A percentile compares a stretch with the other conserved stretches of the same genome.
These are phyloP conservation scores for Periophthalmodon schlosseri DNA, from an alignment of 2,113 vertebrate species.

Conservation along the genomic window DNA sequence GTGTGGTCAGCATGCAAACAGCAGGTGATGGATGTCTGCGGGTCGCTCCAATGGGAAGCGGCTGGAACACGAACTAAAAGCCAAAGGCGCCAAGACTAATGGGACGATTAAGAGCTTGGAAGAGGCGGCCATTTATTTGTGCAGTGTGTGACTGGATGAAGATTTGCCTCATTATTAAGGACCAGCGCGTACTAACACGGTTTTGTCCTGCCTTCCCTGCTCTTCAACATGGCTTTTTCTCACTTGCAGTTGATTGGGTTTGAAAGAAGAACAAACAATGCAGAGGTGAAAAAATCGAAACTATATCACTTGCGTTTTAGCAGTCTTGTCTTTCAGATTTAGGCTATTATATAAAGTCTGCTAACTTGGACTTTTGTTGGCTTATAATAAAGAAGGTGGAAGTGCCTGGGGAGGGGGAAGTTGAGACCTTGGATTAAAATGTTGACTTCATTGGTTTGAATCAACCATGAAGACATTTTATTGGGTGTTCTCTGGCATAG, in stretches of 20 bases:
- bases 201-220: slow-evolving; percentile 16
- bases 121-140: slow-evolving; percentile 73
- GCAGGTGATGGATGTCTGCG: slow-evolving; percentile 64
- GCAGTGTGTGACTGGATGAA: slow-evolving; percentile 75
- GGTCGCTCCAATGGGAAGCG: slow-evolving; percentile 48
- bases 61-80: slow-evolving; percentile 16
- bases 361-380: too few species aligned
- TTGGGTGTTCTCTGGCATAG: too few species aligned
- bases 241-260: slow-evolving; percentile 29
- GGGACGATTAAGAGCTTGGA: slow-evolving; percentile 73
- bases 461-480: too few species aligned
- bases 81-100: slow-evolving; percentile 71
- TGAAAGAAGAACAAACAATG: background rate
- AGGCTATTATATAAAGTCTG: too few species aligned
- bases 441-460: too few species aligned
- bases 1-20: slow-evolving; percentile 66
- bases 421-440: too few species aligned
- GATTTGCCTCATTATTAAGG: slow-evolving; percentile 78
- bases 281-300: background rate
- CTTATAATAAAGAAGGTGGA: too few species aligned
- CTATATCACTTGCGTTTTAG: background rate
- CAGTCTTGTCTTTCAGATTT: too few species aligned
- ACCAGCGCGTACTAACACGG: slow-evolving; percentile 55
- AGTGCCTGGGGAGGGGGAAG: too few species aligned
- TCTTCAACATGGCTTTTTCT: slow-evolving; percentile 19